Base-by-base conservation (phyloP, 2,888 invertebrate species). In the Flexamia atlantica region DNA sequence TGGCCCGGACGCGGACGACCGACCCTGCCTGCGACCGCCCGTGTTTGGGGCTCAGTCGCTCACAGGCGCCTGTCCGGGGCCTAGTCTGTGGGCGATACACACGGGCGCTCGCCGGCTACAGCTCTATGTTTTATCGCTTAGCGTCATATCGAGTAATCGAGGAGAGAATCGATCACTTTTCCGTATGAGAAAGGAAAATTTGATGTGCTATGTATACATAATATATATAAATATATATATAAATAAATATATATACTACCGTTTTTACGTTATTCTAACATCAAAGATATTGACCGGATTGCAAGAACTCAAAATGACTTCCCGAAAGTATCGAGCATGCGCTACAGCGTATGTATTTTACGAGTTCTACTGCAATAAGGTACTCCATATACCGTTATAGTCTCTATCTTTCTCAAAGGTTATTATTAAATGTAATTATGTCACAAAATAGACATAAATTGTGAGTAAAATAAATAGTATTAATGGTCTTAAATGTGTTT, bases 21-120 rank as follows among this genome's bases (percentile, higher is more conserved):
- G 85, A 87, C 85, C 53, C 82, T 85, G 86, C 89, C 92, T 92
- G 90, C 91, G 90, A 90, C 90, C 91, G 88, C 87, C 85, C 89
- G 89, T 91, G 90, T 90, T 90, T 89, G 91, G 92, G 93, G 92
- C 92, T 93, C 92, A 92, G 91, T 91, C 91, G 90, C 89, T 91
- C 90, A 90, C 90, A 90, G 89, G 88, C 87, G 89, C 87, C 88
- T 88, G 89, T 92, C 92, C 92, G 92, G 92, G 88, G 88, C 88
- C 25, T 25, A 40, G 80, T 40, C 72, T 79, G 86, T 86, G 85
- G 83, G 70, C 70, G 84, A 84, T 87, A 86, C 86, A 87, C 88
- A 88, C 88, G 86, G 88, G 87, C 88, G 89, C 89, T 88, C 89
- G 89, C 89, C 89, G 88, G 80, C 50, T 82, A 85, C 86, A 81